Conservation (phyloP, 2,888 invertebrate species). For the Cataglyphis livida region DNA sequence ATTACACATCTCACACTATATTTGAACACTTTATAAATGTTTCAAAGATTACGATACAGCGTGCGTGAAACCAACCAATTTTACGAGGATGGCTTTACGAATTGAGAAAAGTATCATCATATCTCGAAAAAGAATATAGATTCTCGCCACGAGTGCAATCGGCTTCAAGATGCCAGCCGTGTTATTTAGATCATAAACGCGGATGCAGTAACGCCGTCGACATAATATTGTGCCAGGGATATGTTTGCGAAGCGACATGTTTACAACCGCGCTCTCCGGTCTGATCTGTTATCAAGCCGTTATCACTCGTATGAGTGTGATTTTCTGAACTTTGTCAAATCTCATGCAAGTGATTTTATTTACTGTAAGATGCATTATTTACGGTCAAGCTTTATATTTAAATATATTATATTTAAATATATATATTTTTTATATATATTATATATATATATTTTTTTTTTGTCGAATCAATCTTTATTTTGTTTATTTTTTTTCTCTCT, state of each 20-base stretch:
- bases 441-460: not conserved
- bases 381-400: too few species aligned
- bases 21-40: not conserved
- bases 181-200: constrained; percentile 59
- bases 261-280: constrained; percentile 38
- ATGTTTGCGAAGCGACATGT: constrained; percentile 30
- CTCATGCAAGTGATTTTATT: constrained; percentile 30
- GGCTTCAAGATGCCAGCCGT: constrained; percentile 34
- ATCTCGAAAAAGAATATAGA: not conserved
- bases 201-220: constrained; percentile 13
- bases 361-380: not conserved
- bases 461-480: not conserved
- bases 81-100: constrained; percentile 2
- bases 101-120: constrained; percentile 25
- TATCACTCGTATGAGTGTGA: constrained; percentile 13
- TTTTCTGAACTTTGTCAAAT: constrained; percentile 6
- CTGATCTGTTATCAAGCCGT: not conserved
- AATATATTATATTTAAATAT: too few species aligned
- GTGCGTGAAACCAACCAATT: not conserved
- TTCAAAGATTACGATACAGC: not conserved
- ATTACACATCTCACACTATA: not conserved
- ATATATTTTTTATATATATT: too few species aligned
- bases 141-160: not conserved
- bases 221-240: constrained; percentile 44
- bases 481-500: not conserved